These are phyloP conservation scores for Oryzias curvinotus DNA, from an alignment of 2,113 vertebrate genomes.

Conservation along the genomic window DNA sequence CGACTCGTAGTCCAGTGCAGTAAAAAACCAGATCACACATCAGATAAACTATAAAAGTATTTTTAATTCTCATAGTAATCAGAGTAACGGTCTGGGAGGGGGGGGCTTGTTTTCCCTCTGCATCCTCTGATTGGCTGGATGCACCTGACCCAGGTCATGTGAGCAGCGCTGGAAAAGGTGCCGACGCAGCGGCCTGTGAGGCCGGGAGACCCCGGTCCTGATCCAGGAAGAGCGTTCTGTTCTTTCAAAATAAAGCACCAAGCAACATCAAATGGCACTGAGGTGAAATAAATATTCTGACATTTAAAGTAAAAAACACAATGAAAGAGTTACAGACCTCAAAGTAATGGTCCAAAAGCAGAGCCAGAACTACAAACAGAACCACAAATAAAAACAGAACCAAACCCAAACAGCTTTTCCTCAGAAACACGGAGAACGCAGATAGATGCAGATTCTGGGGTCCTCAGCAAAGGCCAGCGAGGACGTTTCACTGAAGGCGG, in stretches of 20 bases:
- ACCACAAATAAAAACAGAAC: not conserved
- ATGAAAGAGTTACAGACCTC: constrained; percentile 61
- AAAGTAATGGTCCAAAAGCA: constrained; percentile 9
- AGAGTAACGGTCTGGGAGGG: no score
- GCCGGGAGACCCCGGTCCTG: no score
- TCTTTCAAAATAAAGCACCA: constrained; percentile 36
- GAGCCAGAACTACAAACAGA: constrained; percentile 9
- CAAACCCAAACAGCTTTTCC: not conserved
- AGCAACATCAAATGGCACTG: constrained; percentile 43
- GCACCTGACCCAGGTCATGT: no score
- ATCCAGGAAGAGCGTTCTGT: no score
- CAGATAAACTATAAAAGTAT: not conserved
- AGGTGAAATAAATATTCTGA: constrained; percentile 75
- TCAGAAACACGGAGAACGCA: not conserved
- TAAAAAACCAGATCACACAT: no score
- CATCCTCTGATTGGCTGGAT: no score
- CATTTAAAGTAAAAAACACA: constrained; percentile 74
- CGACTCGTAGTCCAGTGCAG: no score
- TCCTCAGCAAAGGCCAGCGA: no score
- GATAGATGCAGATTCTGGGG: not conserved
- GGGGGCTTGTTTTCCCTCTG: no score
- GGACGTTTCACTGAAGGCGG: no score
- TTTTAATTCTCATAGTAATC: not conserved
- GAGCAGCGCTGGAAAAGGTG: no score
- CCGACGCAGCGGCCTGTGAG: no score